Percentiles rank a stretch among this genome's conserved stretches.
Evolutionary conservation across 2,888 invertebrate species (phyloP).

Genomic region (Nephrotoma guestfalica): DNA sequence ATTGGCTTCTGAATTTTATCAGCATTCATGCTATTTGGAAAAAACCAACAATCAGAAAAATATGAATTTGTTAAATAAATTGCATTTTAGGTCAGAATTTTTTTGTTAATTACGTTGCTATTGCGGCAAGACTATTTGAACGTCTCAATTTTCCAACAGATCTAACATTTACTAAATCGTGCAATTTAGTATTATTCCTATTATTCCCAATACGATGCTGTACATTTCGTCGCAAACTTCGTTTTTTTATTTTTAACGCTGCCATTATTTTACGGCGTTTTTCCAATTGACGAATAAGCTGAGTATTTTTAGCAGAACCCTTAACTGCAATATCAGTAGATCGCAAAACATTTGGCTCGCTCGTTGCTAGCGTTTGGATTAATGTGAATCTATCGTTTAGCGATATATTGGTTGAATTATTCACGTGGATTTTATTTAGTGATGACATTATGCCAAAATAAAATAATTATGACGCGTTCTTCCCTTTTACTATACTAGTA

Average conservation of each 20-base stretch:
- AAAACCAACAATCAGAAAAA: slow-evolving; percentile 4
- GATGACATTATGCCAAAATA: slow-evolving; percentile 6
- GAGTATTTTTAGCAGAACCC: slow-evolving; percentile 24
- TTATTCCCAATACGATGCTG: slow-evolving; percentile 13
- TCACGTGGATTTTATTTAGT: slow-evolving; percentile 23
- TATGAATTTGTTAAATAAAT: background rate
- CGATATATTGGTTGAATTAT: slow-evolving; percentile 35
- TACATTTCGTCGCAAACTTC: slow-evolving; percentile 26
- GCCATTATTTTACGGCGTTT: slow-evolving; percentile 28
- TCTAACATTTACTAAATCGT: slow-evolving; percentile 21
- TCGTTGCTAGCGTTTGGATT: slow-evolving; percentile 19
- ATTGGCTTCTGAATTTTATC: slow-evolving; percentile 20
- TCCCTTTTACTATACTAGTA: background rate
- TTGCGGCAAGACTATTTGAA: slow-evolving; percentile 25
- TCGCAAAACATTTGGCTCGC: slow-evolving; percentile 17
- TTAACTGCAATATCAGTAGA: slow-evolving; percentile 13
- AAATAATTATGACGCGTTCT: background rate
- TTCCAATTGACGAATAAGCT: slow-evolving; percentile 26
- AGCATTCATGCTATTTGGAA: slow-evolving; percentile 28
- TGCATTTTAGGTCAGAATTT: background rate
- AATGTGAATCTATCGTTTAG: slow-evolving; percentile 33
- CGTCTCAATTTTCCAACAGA: slow-evolving; percentile 27
- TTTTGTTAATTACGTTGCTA: slow-evolving; percentile 29
- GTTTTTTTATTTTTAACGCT: slow-evolving; percentile 32
- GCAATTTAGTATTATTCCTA: slow-evolving; percentile 16